Evolutionary conservation across 2,113 vertebrate genomes (phyloP), one percentile per base, ranked within the genome.

Genomic region (Hypomesus transpacificus): DNA sequence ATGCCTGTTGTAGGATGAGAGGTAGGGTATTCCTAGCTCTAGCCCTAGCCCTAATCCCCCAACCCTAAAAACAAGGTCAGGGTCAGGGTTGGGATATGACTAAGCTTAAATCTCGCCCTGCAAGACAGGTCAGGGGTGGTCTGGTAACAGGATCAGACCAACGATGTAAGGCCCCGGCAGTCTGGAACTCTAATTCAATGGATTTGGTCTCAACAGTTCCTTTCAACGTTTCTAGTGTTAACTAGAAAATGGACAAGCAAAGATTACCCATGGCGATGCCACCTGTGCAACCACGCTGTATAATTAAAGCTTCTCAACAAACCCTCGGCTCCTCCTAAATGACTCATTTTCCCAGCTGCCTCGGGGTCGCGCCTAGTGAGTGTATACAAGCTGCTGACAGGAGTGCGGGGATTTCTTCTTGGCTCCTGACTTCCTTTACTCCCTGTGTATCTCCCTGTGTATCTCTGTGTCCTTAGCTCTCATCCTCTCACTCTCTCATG

Each of bases 231-330:
- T 59, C 17, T 20, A 59, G 6, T 13, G 22, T 22, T 22, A 59
- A 80, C 80, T 79, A 79, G 80, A 71, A 71, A 68, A 69, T 69
- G 70, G 62, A 82, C 77, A 68, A 74, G 82, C 70, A 20, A 68
- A 80, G 84, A 81, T 80, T 77, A 84, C 90, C 88, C 85, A 85
- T 73, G 76, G 87, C 80, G 87, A 51, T 26, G 82, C 89, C 89
- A 91, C 90, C 89, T 91, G 89, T 82, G 85, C 85, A 65, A 61
- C 77, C 66, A 69, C 70, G 16, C 87, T 64, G 81, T 84, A 79
- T 86, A 85, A 89, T 88, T 88, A 90, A 85, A 86, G 74, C 71
- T 72, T 67, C 71, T 80, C 79, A 79, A 68, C 76, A 63, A 78
- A 77, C 57, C 80, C 78, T 62, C 76, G 34, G 34, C 81, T 82